phyloP scores from a whole-genome alignment of 2,888 invertebrate genomes.

The Scaptomyza parva region DNA sequence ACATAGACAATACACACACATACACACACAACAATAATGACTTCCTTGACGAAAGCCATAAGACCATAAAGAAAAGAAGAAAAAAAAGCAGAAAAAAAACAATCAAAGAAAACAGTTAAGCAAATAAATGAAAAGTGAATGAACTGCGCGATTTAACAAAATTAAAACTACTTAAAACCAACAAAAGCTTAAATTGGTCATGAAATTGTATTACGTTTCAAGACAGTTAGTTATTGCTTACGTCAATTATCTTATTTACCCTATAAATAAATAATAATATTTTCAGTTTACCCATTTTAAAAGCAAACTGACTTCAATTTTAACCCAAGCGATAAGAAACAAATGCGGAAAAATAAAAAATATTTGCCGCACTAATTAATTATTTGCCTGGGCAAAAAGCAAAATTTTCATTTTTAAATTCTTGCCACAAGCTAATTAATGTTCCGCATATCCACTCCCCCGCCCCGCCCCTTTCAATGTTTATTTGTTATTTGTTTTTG shows the following conservation, averaged over 20 bases:
- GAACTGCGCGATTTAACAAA: constrained; percentile 23
- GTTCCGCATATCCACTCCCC: too few relatives aligned
- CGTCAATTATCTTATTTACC: constrained; percentile 5
- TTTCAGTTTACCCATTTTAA: background rate
- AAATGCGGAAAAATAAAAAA: constrained; percentile 18
- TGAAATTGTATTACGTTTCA: constrained; percentile 8
- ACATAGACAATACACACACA: constrained; percentile 13
- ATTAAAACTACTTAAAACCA: background rate
- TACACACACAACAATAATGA: constrained; percentile 31
- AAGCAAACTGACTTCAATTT: constrained; percentile 14
- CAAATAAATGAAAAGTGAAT: constrained; percentile 45
- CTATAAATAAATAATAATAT: background rate
- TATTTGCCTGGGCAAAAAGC: constrained; percentile 13
- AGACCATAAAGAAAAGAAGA: too few relatives aligned
- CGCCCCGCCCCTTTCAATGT: too few relatives aligned
- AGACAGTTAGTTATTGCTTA: constrained; percentile 1
- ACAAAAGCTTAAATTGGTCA: constrained; percentile 6
- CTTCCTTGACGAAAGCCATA: constrained; percentile 45
- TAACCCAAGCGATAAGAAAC: constrained; percentile 29
- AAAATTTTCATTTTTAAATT: constrained; percentile 12
- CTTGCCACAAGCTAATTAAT: constrained; percentile 34
- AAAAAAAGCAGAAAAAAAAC: too few relatives aligned
- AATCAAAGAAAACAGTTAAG: constrained; percentile 27
- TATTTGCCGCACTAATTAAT: constrained; percentile 43
- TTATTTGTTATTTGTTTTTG: constrained; percentile 23